Conservation (phyloP, 1,140 invertebrate species). For the Pseudomyrmex gracilis region DNA sequence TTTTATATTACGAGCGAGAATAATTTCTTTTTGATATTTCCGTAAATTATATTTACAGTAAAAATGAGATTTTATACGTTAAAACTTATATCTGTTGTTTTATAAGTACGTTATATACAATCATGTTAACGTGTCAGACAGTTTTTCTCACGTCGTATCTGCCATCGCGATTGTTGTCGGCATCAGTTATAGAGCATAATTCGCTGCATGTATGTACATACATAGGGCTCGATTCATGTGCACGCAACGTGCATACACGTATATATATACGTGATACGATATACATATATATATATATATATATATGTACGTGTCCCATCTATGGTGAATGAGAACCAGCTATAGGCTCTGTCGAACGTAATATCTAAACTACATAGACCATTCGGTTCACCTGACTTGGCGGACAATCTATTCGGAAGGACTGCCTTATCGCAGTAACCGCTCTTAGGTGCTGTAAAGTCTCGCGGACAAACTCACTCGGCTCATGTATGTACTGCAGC, state of each 20-base stretch:
- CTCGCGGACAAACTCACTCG: constrained; percentile 33
- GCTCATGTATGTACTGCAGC: not conserved
- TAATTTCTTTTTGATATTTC: no score
- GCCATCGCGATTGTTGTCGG: constrained; percentile 21
- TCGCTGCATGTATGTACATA: constrained; percentile 35
- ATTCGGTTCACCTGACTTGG: constrained; percentile 54
- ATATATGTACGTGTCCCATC: constrained; percentile 31
- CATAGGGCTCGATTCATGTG: constrained; percentile 18
- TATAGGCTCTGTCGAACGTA: constrained; percentile 48
- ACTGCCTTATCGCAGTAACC: constrained; percentile 49
- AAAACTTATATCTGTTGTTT: no score
- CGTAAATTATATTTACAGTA: no score
- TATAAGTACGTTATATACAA: no score
- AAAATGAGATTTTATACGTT: no score
- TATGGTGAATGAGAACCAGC: constrained; percentile 29
- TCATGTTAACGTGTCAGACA: not conserved
- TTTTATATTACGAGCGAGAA: no score
- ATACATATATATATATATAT: no score
- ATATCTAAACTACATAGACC: constrained; percentile 50
- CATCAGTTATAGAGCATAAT: constrained; percentile 41
- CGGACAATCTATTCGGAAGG: constrained; percentile 58
- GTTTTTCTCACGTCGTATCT: not conserved
- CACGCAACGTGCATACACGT: not conserved
- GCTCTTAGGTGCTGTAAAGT: constrained; percentile 49
- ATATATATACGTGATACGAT: no score